A percentile compares a stretch with the other conserved stretches of the same genome.
These are phyloP conservation scores for Silurus asotus DNA, from an alignment of 2,113 vertebrate species.

Conservation along the genomic window DNA sequence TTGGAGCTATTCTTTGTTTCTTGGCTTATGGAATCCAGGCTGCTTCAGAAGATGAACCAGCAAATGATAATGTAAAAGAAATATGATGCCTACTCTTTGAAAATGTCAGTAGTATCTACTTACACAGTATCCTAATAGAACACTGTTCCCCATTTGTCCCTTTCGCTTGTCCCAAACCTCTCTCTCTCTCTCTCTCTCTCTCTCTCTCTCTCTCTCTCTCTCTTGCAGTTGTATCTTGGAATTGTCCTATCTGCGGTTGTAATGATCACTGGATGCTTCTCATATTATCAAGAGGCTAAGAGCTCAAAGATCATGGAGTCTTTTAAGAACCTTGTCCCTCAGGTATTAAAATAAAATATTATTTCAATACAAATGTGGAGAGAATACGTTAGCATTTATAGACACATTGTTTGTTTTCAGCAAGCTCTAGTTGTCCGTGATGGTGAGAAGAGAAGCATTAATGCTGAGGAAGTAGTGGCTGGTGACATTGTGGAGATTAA, in stretches of 20 bases:
- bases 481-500: slow-evolving; percentile 96
- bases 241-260: slow-evolving; percentile 90
- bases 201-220: slow-evolving; percentile 14
- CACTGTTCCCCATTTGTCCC: background rate
- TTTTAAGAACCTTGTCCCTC: slow-evolving; percentile 97
- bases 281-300: slow-evolving; percentile 97
- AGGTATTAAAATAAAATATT: slow-evolving; percentile 70
- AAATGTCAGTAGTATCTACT: background rate
- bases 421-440: slow-evolving; percentile 95
- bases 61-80: slow-evolving; percentile 87
- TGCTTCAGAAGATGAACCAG: slow-evolving; percentile 77
- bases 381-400: background rate
- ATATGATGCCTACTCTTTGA: background rate
- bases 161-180: background rate
- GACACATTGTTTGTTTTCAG: slow-evolving; percentile 62
- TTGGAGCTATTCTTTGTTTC: slow-evolving; percentile 94
- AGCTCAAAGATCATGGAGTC: slow-evolving; percentile 99
- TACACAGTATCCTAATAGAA: background rate
- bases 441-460: slow-evolving; percentile 89
- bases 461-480: slow-evolving; percentile 87
- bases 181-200: background rate
- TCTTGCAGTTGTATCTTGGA: slow-evolving; percentile 86
- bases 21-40: slow-evolving; percentile 85
- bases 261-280: slow-evolving; percentile 96
- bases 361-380: background rate